Evolutionary conservation across 2,113 vertebrate genomes (phyloP), one percentile per base, ranked within the genome.

Genomic region (Anthoscopus minutus): DNA sequence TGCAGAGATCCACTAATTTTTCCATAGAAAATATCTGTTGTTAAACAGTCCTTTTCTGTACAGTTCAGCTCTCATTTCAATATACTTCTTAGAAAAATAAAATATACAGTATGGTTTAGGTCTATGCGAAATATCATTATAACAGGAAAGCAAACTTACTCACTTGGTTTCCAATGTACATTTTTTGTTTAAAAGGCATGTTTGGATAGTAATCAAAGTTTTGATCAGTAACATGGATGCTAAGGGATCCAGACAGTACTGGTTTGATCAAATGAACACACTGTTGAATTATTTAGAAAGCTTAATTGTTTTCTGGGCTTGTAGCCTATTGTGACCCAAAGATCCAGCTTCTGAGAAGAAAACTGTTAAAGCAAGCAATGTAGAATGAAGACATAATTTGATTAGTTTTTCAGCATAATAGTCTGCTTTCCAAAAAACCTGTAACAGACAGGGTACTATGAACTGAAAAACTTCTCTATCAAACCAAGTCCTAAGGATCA

Each of bases 201-300:
- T 69, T 93, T 94, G 70, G 65, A 44, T 83, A 53, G 7, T 58
- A 93, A 78, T 56, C 30, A 91, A 57, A 51, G 65, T 80, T 44
- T 79, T 57, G 58, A 88, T 95, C 60, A 71, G 88, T 93, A 94
- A 95, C 30, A 7, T 87, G 87, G 19, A 31, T 73, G 38, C 18
- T 78, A 14, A 84, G 64, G 91, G 48, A 66, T 69, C 40, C 57
- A 93, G 42, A 27, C 11, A 61, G 27, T 61, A 50, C 47, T 84
- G 35, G 13, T 89, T 97, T 96, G 95, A 96, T 93, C 88, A 97
- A 66, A 97, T 85, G 69, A 94, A 33, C 33, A 71, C 40, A 82
- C 44, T 18, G 62, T 25, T 84, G 92, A 88, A 89, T 88, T 76
- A 85, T 88, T 96, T 86, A 92, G 84, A 81, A 93, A 86, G 92